Conservation (phyloP, 2,797 vertebrate species). For the Myoxocephalus aenaeus region DNA sequence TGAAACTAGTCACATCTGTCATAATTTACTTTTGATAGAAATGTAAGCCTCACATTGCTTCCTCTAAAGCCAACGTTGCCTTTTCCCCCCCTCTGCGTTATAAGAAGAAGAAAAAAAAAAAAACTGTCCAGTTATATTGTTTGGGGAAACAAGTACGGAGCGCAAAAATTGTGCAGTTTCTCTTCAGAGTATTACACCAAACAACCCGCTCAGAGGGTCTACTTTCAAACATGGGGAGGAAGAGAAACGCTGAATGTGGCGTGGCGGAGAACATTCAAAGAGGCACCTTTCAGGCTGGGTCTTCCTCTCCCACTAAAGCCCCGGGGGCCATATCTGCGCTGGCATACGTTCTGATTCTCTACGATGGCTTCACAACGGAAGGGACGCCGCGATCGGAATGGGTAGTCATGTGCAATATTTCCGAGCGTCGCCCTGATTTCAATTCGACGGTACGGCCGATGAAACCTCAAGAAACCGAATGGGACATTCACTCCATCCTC, state of each 20-base stretch:
- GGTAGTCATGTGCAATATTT: conserved; percentile 48
- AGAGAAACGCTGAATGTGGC: conserved; percentile 18
- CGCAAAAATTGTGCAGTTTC: conserved; percentile 28
- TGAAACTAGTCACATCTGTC: conserved; percentile 6
- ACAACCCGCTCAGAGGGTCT: neutral
- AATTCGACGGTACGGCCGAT: conserved; percentile 2
- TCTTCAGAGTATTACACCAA: conserved; percentile 14
- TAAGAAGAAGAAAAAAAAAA: conserved; percentile 15
- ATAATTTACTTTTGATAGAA: neutral
- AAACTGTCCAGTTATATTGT: conserved; percentile 21
- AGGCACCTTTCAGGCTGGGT: conserved; percentile 44
- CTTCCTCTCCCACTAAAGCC: conserved; percentile 25
- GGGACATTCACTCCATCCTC: conserved; percentile 28
- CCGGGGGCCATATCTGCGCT: conserved; percentile 3
- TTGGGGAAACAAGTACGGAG: conserved; percentile 34
- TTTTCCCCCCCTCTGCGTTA: neutral
- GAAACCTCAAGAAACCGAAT: conserved; percentile 18
- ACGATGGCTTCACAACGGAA: conserved; percentile 24
- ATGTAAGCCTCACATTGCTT: neutral
- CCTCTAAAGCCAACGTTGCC: neutral
- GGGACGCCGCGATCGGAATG: conserved; percentile 20
- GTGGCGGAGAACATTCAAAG: conserved; percentile 18
- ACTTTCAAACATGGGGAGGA: neutral
- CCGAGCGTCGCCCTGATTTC: conserved; percentile 41
- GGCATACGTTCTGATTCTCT: conserved; percentile 2